Conservation (phyloP, 2,888 invertebrate genomes). For the Ceratothoa steindachneri region DNA sequence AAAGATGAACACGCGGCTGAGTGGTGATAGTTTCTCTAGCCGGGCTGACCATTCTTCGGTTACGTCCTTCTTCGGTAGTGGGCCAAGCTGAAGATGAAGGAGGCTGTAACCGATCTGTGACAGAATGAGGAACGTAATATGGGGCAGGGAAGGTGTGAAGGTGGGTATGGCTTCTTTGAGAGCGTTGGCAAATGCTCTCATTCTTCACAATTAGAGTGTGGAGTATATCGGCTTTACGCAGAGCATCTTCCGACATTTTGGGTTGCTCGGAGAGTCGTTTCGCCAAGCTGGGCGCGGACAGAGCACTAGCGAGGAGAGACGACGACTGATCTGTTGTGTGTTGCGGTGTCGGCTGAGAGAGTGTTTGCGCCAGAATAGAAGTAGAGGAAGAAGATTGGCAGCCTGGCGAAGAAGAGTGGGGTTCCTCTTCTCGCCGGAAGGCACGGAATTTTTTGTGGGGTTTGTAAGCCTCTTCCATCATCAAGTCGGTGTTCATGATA, state of each 20-base stretch:
- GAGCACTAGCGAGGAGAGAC: slow-evolving; percentile 70
- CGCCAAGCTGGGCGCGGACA: slow-evolving; percentile 59
- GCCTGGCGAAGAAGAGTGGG: slow-evolving; percentile 19
- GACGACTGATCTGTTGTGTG: slow-evolving; percentile 54
- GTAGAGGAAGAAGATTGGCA: slow-evolving; percentile 26
- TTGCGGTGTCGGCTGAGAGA: slow-evolving; percentile 50
- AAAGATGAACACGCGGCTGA: slow-evolving; percentile 35
- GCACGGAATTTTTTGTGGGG: slow-evolving; percentile 88
- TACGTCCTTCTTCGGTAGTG: slow-evolving; percentile 50
- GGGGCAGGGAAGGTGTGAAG: slow-evolving; percentile 30
- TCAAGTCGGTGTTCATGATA: slow-evolving; percentile 73
- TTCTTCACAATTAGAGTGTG: slow-evolving; percentile 72
- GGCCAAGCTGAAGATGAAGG: slow-evolving; percentile 32
- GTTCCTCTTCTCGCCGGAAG: slow-evolving; percentile 61
- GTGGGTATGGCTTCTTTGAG: background rate
- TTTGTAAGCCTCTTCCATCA: slow-evolving; percentile 93
- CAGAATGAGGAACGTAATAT: slow-evolving; percentile 35
- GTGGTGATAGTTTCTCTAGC: slow-evolving; percentile 28
- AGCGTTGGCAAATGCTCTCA: background rate
- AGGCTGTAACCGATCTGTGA: slow-evolving; percentile 37
- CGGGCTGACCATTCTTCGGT: slow-evolving; percentile 55
- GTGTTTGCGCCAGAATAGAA: slow-evolving; percentile 37
- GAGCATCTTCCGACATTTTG: slow-evolving; percentile 75
- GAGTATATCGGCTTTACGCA: slow-evolving; percentile 85
- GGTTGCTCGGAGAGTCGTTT: slow-evolving; percentile 64